Evolutionary conservation across 2,888 invertebrate species (phyloP).

Genomic region (Coelopa pilipes): DNA sequence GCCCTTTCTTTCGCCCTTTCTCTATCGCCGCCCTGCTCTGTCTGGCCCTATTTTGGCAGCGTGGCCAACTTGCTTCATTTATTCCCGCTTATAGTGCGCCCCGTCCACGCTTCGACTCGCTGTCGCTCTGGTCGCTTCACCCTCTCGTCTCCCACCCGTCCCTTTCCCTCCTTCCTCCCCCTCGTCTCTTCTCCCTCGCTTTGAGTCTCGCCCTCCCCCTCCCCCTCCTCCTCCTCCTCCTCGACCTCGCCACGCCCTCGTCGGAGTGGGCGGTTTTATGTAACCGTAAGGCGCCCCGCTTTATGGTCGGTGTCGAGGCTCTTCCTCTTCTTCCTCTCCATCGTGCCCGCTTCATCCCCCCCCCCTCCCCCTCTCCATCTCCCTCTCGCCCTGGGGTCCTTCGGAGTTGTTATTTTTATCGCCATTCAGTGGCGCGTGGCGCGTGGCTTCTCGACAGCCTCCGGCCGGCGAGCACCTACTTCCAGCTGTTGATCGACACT

Average conservation of each 20-base stretch:
- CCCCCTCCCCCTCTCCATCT: no score
- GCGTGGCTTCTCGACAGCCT: no score
- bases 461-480: no score
- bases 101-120: no score
- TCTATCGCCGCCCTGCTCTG: background rate
- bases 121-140: no score
- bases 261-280: background rate
- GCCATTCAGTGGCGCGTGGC: background rate
- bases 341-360: background rate
- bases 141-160: no score
- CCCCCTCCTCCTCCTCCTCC: background rate
- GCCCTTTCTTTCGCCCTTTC: background rate
- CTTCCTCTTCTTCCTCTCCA: background rate
- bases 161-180: no score
- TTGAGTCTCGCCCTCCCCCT: no score
- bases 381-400: background rate
- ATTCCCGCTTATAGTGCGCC: no score
- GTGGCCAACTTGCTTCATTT: conserved; percentile 6
- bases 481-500: no score
- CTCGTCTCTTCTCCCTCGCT: no score
- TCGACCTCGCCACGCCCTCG: background rate
- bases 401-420: background rate
- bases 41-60: background rate
- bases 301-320: background rate
- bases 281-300: conserved; percentile 3